Evolutionary conservation across 1,140 invertebrate species (phyloP).

Genomic region (Dysdera silvatica): DNA sequence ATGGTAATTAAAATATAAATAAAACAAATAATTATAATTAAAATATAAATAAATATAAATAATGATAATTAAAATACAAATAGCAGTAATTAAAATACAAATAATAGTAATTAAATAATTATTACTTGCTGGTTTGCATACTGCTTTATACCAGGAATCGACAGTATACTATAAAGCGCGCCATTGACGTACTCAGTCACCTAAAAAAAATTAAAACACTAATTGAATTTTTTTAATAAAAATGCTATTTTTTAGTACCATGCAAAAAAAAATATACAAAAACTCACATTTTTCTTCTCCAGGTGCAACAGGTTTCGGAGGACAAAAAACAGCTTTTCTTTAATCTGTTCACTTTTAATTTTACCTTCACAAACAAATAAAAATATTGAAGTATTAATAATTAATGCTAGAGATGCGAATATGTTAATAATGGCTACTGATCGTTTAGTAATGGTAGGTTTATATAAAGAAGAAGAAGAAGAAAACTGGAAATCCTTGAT

Average conservation of each 20-base stretch:
- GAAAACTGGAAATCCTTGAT: too few relatives aligned
- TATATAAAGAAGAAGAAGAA: too few relatives aligned
- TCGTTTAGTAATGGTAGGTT: too few relatives aligned
- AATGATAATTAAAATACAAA: background rate
- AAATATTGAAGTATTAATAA: background rate
- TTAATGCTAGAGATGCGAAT: too few relatives aligned
- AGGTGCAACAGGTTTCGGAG: conserved; percentile 45
- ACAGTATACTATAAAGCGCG: conserved; percentile 53
- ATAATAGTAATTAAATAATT: conserved; percentile 1
- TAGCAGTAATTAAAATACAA: background rate
- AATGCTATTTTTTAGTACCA: background rate
- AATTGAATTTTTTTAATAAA: background rate
- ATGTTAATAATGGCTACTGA: too few relatives aligned
- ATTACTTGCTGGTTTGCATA: conserved; percentile 48
- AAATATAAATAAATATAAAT: background rate
- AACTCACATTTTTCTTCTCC: conserved; percentile 44
- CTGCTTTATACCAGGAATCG: conserved; percentile 49
- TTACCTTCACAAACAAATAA: conserved; percentile 17
- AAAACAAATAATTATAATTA: too few relatives aligned
- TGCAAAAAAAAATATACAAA: background rate
- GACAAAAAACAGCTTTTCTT: conserved; percentile 17
- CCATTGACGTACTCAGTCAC: conserved; percentile 55
- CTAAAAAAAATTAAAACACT: conserved; percentile 38
- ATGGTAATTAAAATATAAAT: too few relatives aligned
- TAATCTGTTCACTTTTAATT: conserved; percentile 17